Evolutionary conservation across 1,140 invertebrate genomes (phyloP).

Genomic region (Aporrectodea caliginosa): DNA sequence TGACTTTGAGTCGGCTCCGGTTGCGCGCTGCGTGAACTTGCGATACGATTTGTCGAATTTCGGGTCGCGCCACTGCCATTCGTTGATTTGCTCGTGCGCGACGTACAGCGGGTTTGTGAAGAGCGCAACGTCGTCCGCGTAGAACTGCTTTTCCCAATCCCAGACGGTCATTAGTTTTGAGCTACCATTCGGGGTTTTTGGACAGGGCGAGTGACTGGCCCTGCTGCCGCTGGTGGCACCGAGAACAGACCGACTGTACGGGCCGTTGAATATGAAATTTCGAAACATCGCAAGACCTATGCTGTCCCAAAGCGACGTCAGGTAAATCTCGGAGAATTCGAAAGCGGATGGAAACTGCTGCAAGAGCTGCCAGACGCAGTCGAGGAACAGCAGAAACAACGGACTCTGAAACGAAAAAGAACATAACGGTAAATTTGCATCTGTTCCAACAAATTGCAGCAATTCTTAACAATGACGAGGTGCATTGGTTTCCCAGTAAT

Average conservation of each 20-base stretch:
- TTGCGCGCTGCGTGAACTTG: no score
- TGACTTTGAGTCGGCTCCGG: neutral
- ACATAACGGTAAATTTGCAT: no score
- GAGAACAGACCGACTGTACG: slow-evolving; percentile 38
- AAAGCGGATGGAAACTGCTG: slow-evolving; percentile 81
- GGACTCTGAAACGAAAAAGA: slow-evolving; percentile 63
- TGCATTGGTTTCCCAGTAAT: no score
- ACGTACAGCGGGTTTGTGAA: slow-evolving; percentile 52
- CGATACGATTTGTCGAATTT: neutral
- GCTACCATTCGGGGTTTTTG: slow-evolving; percentile 3
- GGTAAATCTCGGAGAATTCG: slow-evolving; percentile 87
- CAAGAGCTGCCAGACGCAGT: slow-evolving; percentile 86
- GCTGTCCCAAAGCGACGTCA: slow-evolving; percentile 85
- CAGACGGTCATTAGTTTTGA: slow-evolving; percentile 38
- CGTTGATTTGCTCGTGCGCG: neutral
- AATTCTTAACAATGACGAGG: no score
- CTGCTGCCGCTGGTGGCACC: neutral
- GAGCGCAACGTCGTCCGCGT: slow-evolving; percentile 40
- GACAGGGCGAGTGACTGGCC: neutral
- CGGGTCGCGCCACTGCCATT: neutral
- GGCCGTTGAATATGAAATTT: slow-evolving; percentile 82
- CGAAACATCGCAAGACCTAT: slow-evolving; percentile 81
- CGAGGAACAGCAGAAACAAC: slow-evolving; percentile 83
- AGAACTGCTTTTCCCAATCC: slow-evolving; percentile 50
- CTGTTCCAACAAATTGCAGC: no score